A percentile compares a stretch with the other conserved stretches of the same genome.
Evolutionary conservation across 2,888 invertebrate species (phyloP).

Genomic region (Lamellibrachia columna): DNA sequence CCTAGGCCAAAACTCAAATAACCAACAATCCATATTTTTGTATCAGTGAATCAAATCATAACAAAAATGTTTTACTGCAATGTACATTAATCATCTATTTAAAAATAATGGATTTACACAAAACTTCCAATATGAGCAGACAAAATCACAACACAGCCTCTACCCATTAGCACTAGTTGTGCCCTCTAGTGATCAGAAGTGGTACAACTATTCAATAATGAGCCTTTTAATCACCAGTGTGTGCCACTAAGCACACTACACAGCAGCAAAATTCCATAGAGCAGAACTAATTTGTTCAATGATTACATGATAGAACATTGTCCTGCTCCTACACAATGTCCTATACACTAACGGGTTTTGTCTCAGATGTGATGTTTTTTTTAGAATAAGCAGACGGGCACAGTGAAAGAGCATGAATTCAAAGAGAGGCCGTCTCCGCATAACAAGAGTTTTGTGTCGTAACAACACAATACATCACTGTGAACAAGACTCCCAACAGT

Average conservation of each 20-base stretch:
- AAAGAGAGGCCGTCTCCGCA: neutral
- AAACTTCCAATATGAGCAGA: neutral
- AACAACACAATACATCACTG: neutral
- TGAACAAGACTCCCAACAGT: neutral
- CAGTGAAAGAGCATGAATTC: neutral
- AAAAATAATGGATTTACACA: neutral
- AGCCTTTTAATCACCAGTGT: neutral
- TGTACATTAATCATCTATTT: neutral
- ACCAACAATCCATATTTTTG: too few relatives aligned
- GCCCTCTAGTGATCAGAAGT: neutral
- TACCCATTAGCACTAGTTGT: neutral
- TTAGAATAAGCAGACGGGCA: neutral
- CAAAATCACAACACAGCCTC: neutral
- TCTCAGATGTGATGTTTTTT: neutral
- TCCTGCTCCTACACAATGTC: neutral
- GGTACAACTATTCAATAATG: neutral
- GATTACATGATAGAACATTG: neutral
- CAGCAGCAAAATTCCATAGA: neutral
- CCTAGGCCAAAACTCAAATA: too few relatives aligned
- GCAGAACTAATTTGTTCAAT: neutral
- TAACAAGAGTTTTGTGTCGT: neutral
- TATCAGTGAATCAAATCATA: neutral
- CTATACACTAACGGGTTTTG: neutral
- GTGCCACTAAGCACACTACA: neutral
- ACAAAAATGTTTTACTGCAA: neutral